Conservation (phyloP, 64 coral and sea anemone species). For the Montipora sp. region DNA sequence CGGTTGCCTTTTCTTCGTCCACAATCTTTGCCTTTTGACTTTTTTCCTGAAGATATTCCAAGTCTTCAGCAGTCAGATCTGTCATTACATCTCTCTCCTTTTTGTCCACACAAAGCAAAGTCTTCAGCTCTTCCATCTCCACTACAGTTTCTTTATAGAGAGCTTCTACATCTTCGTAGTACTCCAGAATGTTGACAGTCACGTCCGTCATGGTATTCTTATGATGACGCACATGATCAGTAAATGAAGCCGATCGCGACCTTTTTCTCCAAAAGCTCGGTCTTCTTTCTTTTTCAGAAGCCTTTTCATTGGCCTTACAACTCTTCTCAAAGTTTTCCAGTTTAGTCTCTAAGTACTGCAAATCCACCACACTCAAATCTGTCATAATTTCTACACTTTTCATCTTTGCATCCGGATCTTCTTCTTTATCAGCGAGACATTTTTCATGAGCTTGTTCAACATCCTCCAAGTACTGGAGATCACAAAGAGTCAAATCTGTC, state of each 20-base stretch:
- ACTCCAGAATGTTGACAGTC: constrained; percentile 45
- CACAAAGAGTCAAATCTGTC: constrained; percentile 31
- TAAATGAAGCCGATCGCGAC: constrained; percentile 14
- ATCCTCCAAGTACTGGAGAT: constrained; percentile 55
- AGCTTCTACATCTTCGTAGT: constrained; percentile 60
- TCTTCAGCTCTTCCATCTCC: constrained; percentile 15
- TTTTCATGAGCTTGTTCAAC: constrained; percentile 61
- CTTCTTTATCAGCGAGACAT: constrained; percentile 30
- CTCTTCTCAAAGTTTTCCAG: not conserved
- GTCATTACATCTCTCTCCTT: constrained; percentile 38
- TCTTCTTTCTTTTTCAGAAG: not conserved
- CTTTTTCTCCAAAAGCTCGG: not conserved
- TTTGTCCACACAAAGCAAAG: constrained; percentile 14
- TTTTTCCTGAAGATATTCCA: constrained; percentile 17
- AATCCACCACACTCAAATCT: not conserved
- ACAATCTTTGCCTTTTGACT: no score
- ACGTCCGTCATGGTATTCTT: constrained; percentile 62
- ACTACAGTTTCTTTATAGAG: constrained; percentile 33
- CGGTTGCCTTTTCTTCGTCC: not conserved
- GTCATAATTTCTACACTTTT: constrained; percentile 19
- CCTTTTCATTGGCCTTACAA: not conserved
- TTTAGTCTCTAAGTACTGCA: not conserved
- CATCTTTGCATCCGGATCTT: not conserved
- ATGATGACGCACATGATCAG: not conserved
- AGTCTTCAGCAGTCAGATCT: constrained; percentile 32